These are phyloP conservation scores for Siniperca undulata DNA, from an alignment of 2,797 vertebrate species.

Conservation along the genomic window DNA sequence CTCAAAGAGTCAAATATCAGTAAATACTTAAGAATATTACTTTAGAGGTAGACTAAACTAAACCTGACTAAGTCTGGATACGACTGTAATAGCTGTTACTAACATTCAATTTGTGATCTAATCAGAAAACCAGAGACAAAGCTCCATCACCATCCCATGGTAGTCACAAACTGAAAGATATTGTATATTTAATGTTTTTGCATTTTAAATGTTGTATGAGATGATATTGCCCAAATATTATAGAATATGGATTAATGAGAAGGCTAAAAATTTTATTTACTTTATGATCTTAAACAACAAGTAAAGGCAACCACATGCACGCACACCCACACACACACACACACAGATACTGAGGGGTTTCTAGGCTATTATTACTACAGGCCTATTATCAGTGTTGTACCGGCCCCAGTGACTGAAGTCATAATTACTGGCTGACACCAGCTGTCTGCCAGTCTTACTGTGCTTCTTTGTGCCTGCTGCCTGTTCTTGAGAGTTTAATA, in stretches of 20 bases:
- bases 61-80: neutral
- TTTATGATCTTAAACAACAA: constrained; percentile 2
- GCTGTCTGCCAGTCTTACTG: constrained; percentile 59
- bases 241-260: constrained; percentile 10
- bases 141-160: neutral
- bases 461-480: constrained; percentile 66
- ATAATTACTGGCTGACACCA: constrained; percentile 76
- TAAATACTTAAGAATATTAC: neutral
- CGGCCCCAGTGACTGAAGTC: constrained; percentile 60
- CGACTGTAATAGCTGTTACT: neutral
- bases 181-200: neutral
- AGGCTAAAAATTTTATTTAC: constrained; percentile 19
- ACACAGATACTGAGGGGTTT: constrained; percentile 12
- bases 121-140: neutral
- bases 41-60: neutral
- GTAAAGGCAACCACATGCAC: neutral
- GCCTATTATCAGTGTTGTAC: constrained; percentile 69
- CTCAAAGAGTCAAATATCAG: neutral
- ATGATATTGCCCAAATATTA: neutral
- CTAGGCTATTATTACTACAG: constrained; percentile 65
- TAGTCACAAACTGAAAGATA: neutral
- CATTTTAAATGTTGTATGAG: neutral
- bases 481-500: constrained; percentile 69
- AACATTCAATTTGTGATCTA: neutral
- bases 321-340: neutral